These are phyloP conservation scores for Cordylochernes scorpioides DNA, from an alignment of 2,888 invertebrate species.

Conservation along the genomic window DNA sequence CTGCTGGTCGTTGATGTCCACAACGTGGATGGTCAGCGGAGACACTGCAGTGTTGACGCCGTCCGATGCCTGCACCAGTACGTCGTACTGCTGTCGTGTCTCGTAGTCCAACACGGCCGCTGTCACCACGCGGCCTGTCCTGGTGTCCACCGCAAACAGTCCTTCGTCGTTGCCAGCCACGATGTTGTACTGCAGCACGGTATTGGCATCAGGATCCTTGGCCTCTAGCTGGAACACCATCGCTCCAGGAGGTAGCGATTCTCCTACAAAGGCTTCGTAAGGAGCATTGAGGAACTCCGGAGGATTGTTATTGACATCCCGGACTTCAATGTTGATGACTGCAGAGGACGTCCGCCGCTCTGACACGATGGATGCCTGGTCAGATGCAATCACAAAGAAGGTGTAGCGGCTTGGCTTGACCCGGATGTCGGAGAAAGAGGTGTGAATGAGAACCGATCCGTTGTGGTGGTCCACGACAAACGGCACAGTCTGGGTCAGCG, in stretches of 20 bases:
- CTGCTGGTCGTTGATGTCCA: constrained; percentile 16
- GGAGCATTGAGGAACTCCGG: constrained; percentile 16
- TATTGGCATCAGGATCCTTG: constrained; percentile 12
- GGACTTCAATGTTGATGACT: constrained; percentile 15
- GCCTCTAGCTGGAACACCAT: constrained; percentile 15
- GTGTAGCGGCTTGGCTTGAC: constrained; percentile 15
- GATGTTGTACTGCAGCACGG: constrained; percentile 14
- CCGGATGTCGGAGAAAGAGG: constrained; percentile 26
- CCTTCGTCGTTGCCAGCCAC: constrained; percentile 17
- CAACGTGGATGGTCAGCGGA: constrained; percentile 15
- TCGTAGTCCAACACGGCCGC: constrained; percentile 16
- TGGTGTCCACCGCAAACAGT: constrained; percentile 13
- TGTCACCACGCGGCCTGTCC: constrained; percentile 14
- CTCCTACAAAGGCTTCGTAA: constrained; percentile 55
- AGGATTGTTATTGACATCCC: constrained; percentile 16
- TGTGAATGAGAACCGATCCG: constrained; percentile 16
- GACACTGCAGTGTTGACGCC: constrained; percentile 16
- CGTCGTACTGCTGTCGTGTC: constrained; percentile 15
- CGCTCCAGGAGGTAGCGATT: constrained; percentile 35
- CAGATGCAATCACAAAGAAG: constrained; percentile 18
- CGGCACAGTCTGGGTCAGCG: constrained; percentile 14
- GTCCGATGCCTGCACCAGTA: constrained; percentile 16
- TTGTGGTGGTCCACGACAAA: constrained; percentile 17
- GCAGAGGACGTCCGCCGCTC: constrained; percentile 15
- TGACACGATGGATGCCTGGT: constrained; percentile 21